Evolutionary conservation across 2,113 vertebrate species (phyloP), one percentile per base, ranked within the genome.

Genomic region (Tachycineta bicolor): DNA sequence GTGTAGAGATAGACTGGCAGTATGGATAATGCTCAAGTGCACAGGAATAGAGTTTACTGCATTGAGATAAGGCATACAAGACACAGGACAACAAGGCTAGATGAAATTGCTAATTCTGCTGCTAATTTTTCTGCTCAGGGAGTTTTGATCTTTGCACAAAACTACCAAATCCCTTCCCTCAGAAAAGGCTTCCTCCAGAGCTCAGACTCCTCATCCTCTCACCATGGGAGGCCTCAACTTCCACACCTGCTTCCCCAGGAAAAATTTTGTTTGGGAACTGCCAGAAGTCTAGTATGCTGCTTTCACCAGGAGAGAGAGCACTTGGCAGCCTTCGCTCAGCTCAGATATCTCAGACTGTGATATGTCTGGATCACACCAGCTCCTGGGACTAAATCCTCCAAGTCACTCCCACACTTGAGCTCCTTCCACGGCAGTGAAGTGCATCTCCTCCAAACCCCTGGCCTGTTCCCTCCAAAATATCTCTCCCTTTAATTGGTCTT

Each of bases 321-420:
- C 80, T 95, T 97, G 93, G 94, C 95, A 95, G 90, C 34, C 52
- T 82, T 87, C 0, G 2, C 52, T 86, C 58, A 3, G 80, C 90
- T 93, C 91, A 62, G 90, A 95, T 95, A 93, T 88, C 93, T 91
- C 94, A 91, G 85, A 90, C 91, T 95, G 59, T 87, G 94, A 96
- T 93, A 97, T 92, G 94, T 94, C 95, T 96, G 91, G 87, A 93
- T 94, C 95, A 89, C 85, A 77, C 83, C 87, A 94, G 69, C 91
- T 89, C 89, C 79, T 96, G 93, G 94, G 94, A 97, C 82, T 93
- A 63, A 95, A 88, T 89, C 90, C 87, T 90, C 62, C 84, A 91
- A 90, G 93, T 88, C 96, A 94, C 94, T 92, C 93, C 94, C 93
- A 92, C 77, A 93, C 70, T 96, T 87, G 77, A 94, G 84, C 84